phyloP scores from a whole-genome alignment of 2,888 invertebrate genomes.

The Perdita meconis region DNA sequence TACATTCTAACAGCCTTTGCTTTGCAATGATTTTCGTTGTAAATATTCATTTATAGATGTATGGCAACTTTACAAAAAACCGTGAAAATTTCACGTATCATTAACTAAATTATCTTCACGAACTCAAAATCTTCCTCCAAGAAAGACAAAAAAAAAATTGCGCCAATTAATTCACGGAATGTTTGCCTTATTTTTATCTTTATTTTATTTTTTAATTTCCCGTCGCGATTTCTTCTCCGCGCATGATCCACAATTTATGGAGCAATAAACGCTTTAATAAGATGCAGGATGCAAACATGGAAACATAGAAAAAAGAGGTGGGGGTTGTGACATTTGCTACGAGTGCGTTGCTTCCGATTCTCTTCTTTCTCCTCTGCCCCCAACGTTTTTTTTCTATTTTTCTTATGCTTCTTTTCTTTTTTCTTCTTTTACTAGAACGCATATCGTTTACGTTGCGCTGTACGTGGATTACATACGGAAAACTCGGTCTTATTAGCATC shows the following conservation, averaged over 20 bases:
- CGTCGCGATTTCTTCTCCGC: constrained; percentile 1
- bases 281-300: constrained; percentile 15
- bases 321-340: neutral
- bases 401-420: neutral
- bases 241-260: constrained; percentile 38
- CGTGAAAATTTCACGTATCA: too few relatives aligned
- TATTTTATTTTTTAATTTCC: constrained; percentile 18
- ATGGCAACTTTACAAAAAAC: too few relatives aligned
- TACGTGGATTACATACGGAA: constrained; percentile 42
- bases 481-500: constrained; percentile 44
- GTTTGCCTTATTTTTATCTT: too few relatives aligned
- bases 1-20: too few relatives aligned
- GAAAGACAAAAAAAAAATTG: neutral
- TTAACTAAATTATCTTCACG: too few relatives aligned
- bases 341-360: constrained; percentile 7
- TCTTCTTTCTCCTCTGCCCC: neutral
- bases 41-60: too few relatives aligned
- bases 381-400: too few relatives aligned
- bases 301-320: too few relatives aligned
- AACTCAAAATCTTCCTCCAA: neutral
- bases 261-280: constrained; percentile 34
- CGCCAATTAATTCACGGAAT: constrained; percentile 30
- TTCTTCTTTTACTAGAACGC: neutral
- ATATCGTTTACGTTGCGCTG: neutral
- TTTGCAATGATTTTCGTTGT: too few relatives aligned